Conservation (phyloP, 2,888 invertebrate genomes). For the Papilio protenor region DNA sequence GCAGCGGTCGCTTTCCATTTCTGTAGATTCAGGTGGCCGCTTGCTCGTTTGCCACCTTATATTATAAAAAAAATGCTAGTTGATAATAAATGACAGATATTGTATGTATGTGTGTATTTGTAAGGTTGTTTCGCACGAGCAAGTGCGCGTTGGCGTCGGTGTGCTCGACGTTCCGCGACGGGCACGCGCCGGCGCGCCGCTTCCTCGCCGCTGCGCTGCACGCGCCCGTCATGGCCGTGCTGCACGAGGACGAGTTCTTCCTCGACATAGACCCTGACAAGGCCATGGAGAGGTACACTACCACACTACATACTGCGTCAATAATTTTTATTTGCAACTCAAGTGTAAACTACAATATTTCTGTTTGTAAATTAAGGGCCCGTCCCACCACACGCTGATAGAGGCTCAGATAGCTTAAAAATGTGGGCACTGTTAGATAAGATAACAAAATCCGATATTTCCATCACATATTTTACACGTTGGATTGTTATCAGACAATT, state of each 20-base stretch:
- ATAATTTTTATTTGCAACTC: neutral
- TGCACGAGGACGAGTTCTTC: conserved; percentile 96
- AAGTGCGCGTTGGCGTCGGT: conserved; percentile 94
- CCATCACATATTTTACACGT: too few species aligned
- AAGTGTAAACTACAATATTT: neutral
- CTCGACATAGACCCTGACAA: conserved; percentile 96
- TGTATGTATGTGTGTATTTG: conserved; percentile 8
- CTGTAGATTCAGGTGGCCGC: too few species aligned
- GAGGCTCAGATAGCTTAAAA: too few species aligned
- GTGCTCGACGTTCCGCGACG: conserved; percentile 95
- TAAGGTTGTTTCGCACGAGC: conserved; percentile 90
- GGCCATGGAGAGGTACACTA: conserved; percentile 86
- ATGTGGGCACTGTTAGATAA: too few species aligned
- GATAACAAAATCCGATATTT: too few species aligned
- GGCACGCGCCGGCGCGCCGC: conserved; percentile 94
- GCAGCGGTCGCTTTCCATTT: too few species aligned
- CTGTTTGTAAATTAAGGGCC: neutral
- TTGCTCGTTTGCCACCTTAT: too few species aligned
- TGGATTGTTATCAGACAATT: too few species aligned
- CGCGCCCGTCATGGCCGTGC: conserved; percentile 94
- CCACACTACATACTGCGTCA: neutral
- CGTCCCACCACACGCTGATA: too few species aligned
- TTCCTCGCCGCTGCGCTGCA: conserved; percentile 97
- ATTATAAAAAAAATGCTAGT: too few species aligned
- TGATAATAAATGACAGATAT: neutral